Evolutionary conservation across 2,797 vertebrate species (phyloP).

Genomic region (Siniperca scherzeri): DNA sequence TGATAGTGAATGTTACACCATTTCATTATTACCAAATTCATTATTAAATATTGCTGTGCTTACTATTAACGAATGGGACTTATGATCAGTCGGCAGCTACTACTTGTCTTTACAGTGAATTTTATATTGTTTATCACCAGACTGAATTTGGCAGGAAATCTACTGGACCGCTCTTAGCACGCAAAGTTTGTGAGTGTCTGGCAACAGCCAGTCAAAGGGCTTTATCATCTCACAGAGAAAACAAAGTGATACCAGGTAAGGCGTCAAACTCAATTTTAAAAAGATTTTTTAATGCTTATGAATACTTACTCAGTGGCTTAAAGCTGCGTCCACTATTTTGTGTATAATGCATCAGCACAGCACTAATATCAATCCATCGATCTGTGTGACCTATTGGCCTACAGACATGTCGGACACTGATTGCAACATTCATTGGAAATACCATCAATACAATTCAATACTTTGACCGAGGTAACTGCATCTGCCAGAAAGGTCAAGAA

Average conservation of each 20-base stretch:
- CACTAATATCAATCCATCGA: slow-evolving; percentile 8
- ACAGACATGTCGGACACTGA: slow-evolving; percentile 15
- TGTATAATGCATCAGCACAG: not conserved
- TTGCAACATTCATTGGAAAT: slow-evolving; percentile 5
- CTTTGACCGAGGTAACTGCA: not conserved
- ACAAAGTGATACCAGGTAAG: not conserved
- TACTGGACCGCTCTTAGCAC: not conserved
- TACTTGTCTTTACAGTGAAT: not conserved
- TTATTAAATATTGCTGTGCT: not conserved
- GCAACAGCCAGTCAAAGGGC: slow-evolving; percentile 9
- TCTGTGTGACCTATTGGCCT: slow-evolving; percentile 28
- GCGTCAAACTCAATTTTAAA: not conserved
- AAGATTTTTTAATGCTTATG: not conserved
- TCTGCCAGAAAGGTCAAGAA: not conserved
- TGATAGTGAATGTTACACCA: not conserved
- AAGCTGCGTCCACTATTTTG: not conserved
- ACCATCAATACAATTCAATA: slow-evolving; percentile 22
- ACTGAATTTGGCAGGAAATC: slow-evolving; percentile 6
- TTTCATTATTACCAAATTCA: not conserved
- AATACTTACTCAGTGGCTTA: not conserved
- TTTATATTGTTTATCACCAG: slow-evolving; percentile 10
- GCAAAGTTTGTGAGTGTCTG: slow-evolving; percentile 1
- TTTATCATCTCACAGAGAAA: not conserved
- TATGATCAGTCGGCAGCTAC: not conserved
- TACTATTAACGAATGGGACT: slow-evolving; percentile 10